Percentiles rank a stretch among this genome's conserved stretches.
These are phyloP conservation scores for Xerus rutilus DNA, from an alignment of 2,797 vertebrate genomes.

Conservation along the genomic window DNA sequence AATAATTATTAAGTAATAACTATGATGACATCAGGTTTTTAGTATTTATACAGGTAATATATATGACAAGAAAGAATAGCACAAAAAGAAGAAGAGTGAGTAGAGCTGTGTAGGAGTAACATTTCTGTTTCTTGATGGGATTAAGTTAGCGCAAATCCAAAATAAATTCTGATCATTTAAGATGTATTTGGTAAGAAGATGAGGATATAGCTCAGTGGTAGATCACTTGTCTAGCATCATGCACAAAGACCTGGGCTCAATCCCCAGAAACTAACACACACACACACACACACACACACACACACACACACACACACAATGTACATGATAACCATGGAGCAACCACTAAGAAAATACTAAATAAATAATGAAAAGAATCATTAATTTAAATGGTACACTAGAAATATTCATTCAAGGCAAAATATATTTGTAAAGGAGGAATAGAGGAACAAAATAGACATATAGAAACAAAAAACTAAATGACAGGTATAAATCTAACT, in stretches of 20 bases:
- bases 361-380: neutral
- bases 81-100: neutral
- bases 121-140: neutral
- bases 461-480: neutral
- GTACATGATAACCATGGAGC: neutral
- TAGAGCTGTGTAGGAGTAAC: neutral
- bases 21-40: neutral
- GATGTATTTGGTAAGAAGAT: neutral
- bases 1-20: neutral
- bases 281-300: neutral
- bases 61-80: neutral
- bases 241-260: no score
- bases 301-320: no score
- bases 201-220: no score
- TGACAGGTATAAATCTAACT: neutral
- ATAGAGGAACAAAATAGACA: neutral
- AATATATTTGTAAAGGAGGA: neutral
- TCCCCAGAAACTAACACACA: no score
- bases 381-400: neutral
- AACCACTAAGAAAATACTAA: neutral
- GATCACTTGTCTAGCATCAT: no score
- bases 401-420: neutral
- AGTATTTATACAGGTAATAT: neutral
- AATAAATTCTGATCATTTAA: neutral
- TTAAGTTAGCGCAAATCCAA: neutral